Evolutionary conservation across 2,113 vertebrate genomes (phyloP), one percentile per base, ranked within the genome.

Genomic region (Ciconia maguari): DNA sequence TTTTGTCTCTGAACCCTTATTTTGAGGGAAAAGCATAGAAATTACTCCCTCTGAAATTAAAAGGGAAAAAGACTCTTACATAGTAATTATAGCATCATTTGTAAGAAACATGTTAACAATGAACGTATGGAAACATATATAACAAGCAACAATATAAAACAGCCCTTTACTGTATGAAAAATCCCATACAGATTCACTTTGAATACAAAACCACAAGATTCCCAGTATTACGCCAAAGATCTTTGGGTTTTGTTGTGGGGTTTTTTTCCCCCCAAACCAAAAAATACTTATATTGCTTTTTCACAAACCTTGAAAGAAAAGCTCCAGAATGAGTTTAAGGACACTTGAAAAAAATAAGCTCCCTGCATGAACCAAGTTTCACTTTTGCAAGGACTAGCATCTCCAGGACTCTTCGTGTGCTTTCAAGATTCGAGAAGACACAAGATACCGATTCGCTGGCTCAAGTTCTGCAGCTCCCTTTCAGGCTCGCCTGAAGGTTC

Each of bases 381-480:
- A 5, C 26, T 49, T 38, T 19, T 24, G 30, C 34, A 19, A 46
- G 48, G 49, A 7, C 4, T 0, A 15, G 52, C 29, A 44, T 7
- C 65, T 4, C 1, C 15, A 1, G 1, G 13, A 6, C 20, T 22
- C n/a, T 19, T 19, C 25, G 0, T 0, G 36, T 4, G 7, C 41
- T 46, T 32, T 13, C 54, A 22, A 22, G 48, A 4, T 6, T 7
- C 5, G 5, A 6, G 51, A 46, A 61, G 13, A 7, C 3, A 2
- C 20, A 3, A 36, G 48, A n/a, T 6, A 1, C 38, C 5, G 19
- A 49, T 16, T 2, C 15, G 1, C 24, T 22, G 0, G 11, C 42
- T 32, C 32, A 11, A 7, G 36, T 2, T 11, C 87, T 9, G 42
- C 77, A 11, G 69, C 29, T 36, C 29, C 42, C 9, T 20, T 21